Evolutionary conservation across 2,797 vertebrate genomes (phyloP), one percentile per base, ranked within the genome.

Genomic region (Valencia hispanica): DNA sequence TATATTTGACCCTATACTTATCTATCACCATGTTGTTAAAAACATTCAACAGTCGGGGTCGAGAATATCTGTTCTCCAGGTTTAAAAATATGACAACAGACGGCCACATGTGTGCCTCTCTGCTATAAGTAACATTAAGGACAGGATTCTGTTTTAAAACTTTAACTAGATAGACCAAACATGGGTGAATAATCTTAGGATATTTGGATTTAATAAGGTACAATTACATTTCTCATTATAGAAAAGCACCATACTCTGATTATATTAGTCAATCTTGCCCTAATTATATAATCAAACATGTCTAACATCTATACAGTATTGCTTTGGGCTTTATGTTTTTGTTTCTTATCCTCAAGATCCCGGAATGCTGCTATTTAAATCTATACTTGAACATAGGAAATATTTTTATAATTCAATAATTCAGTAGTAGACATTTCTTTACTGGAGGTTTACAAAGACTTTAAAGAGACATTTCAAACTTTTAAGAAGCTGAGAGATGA

Each of bases 11-110:
- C 53, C 59, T 20, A 50, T 36, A 8, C 11, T 68, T 14, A 25
- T 45, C 20, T 8, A 45, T 25, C 47, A 66, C 0, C 25, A 43
- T 70, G 47, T 73, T 32, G 25, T 17, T n/a, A 59, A 25, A 11
- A 45, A 27, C 20, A 2, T 72, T 53, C 0, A 50, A 30, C n/a
- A 39, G 43, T 17, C 6, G 39, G 43, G 27, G 39, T 61, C 20
- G 69, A 51, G 14, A 43, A 61, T 43, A 63, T 72, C 12, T 30
- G 30, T 77, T 55, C n/a, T 43, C 15, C 1, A 9, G 43, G 22
- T 74, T 81, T 81, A 78, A 80, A 86, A 81, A 87, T 81, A 79
- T 72, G 71, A 79, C 63, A 36, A 79, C 77, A 70, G 65, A 76
- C 22, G 32, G 48, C 27, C 32, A 72, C 74, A 78, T 82, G 79